These are phyloP conservation scores for Syngnathus acus DNA, from an alignment of 2,797 vertebrate species.

Conservation along the genomic window DNA sequence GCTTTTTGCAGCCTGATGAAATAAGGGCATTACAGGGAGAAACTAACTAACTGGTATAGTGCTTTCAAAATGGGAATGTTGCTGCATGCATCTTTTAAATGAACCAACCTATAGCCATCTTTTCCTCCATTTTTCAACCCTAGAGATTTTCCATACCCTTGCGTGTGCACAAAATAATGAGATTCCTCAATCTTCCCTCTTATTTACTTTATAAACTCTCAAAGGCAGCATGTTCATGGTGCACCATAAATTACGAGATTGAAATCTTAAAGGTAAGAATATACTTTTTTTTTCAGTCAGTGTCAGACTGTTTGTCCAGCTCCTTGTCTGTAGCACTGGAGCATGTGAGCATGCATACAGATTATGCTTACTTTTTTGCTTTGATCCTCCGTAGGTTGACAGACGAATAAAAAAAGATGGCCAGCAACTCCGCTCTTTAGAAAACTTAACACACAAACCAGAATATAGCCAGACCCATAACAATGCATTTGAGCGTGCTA, in stretches of 20 bases:
- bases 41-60: constrained; percentile 31
- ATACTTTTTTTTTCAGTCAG: constrained; percentile 36
- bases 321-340: constrained; percentile 31
- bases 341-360: constrained; percentile 69
- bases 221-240: constrained; percentile 45
- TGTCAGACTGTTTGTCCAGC: constrained; percentile 56
- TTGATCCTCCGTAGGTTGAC: constrained; percentile 31
- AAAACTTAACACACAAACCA: constrained; percentile 35
- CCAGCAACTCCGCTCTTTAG: constrained; percentile 18
- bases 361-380: constrained; percentile 37
- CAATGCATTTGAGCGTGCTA: constrained; percentile 6
- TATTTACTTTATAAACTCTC: constrained; percentile 52
- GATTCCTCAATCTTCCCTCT: constrained; percentile 31
- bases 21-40: constrained; percentile 52
- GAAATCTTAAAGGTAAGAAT: constrained; percentile 45
- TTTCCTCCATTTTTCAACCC: constrained; percentile 7
- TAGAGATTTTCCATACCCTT: constrained; percentile 9
- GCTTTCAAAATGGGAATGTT: constrained; percentile 16
- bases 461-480: constrained; percentile 4
- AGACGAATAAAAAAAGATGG: constrained; percentile 40
- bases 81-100: constrained; percentile 22
- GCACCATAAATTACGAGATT: constrained; percentile 58
- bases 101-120: constrained; percentile 14
- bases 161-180: constrained; percentile 15
- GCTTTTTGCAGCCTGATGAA: constrained; percentile 57